A percentile compares a stretch with the other conserved stretches of the same genome.
phyloP scores from a whole-genome alignment of 2,797 vertebrate species.

The Aulostomus chinensis region DNA sequence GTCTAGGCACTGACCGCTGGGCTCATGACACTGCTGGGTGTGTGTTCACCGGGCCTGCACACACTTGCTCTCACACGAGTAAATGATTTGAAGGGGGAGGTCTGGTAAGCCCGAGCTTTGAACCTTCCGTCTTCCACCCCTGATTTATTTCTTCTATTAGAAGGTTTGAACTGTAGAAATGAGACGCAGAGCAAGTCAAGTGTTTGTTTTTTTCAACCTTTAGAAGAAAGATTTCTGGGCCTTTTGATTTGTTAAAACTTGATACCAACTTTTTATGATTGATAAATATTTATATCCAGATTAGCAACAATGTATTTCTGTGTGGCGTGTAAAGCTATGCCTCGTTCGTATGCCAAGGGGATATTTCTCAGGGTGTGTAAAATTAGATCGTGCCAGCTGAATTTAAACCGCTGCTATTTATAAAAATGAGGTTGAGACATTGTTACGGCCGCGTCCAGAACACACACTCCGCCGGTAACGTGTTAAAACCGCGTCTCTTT shows the following conservation, averaged over 20 bases:
- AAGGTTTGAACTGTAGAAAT: too few species aligned
- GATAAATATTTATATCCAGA: neutral
- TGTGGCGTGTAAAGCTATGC: constrained; percentile 18
- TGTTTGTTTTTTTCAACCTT: too few species aligned
- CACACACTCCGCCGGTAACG: constrained; percentile 14
- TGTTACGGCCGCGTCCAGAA: constrained; percentile 51
- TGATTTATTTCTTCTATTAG: constrained; percentile 5
- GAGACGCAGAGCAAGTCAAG: too few species aligned
- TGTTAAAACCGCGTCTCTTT: constrained; percentile 24
- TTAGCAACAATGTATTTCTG: constrained; percentile 26
- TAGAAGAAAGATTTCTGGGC: constrained; percentile 7
- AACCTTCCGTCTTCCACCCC: constrained; percentile 8
- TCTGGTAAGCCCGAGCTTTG: constrained; percentile 13
- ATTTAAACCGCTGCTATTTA: constrained; percentile 77
- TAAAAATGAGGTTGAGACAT: constrained; percentile 69
- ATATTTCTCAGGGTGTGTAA: constrained; percentile 63
- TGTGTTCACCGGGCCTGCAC: constrained; percentile 29
- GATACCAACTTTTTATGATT: neutral
- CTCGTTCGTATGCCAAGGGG: constrained; percentile 43
- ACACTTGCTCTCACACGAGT: constrained; percentile 31
- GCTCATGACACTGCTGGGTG: constrained; percentile 16
- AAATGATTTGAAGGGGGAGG: constrained; percentile 12
- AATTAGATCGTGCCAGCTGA: constrained; percentile 76
- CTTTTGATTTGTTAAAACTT: neutral
- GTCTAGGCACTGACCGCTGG: constrained; percentile 29